phyloP scores from a whole-genome alignment of 1,140 invertebrate genomes.

The Temnothorax nylanderi region DNA sequence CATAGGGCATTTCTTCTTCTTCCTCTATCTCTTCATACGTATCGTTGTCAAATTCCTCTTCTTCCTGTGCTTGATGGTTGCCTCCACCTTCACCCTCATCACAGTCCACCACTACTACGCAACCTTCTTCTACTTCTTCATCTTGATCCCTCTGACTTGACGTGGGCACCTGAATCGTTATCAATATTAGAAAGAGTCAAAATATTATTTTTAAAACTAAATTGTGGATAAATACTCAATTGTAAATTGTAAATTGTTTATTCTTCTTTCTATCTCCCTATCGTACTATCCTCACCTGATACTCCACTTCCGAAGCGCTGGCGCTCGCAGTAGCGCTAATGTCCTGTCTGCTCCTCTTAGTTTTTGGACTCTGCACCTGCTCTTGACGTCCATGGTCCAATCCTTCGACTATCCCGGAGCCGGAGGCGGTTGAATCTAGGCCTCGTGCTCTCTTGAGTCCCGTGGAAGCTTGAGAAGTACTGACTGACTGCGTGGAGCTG shows the following conservation, averaged over 20 bases:
- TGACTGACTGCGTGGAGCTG: constrained; percentile 87
- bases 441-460: constrained; percentile 87
- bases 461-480: constrained; percentile 87
- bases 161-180: constrained; percentile 89
- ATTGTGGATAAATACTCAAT: neutral
- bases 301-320: constrained; percentile 83
- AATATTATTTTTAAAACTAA: neutral
- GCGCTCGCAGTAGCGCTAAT: constrained; percentile 76
- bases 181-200: constrained; percentile 65
- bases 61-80: constrained; percentile 86
- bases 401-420: constrained; percentile 84
- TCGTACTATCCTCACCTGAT: constrained; percentile 77
- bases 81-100: constrained; percentile 87
- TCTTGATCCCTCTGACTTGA: constrained; percentile 93
- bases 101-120: constrained; percentile 90
- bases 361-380: constrained; percentile 81
- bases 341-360: constrained; percentile 80
- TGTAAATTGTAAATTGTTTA: neutral
- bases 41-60: constrained; percentile 87
- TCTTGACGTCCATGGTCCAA: constrained; percentile 82
- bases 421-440: constrained; percentile 86
- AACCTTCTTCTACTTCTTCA: constrained; percentile 91
- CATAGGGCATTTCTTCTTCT: constrained; percentile 86
- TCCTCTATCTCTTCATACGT: constrained; percentile 87
- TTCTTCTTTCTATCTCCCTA: neutral